Evolutionary conservation across 2,113 vertebrate species (phyloP), one percentile per base, ranked within the genome.

Genomic region (Caranx melampygus): DNA sequence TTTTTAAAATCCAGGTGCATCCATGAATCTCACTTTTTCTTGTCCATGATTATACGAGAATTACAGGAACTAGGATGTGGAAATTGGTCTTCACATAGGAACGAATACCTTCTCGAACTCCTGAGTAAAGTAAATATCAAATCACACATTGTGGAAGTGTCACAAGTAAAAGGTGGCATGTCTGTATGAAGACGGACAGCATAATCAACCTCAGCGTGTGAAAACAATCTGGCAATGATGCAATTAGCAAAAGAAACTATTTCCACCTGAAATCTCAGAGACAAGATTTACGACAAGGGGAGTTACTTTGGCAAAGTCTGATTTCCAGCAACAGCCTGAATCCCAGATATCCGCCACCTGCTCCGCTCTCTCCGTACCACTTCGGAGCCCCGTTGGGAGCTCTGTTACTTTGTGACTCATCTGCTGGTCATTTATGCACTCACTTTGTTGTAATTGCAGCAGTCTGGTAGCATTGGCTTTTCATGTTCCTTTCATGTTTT

Each of bases 401-500:
- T 62, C 26, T 47, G 33, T 73, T 62, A 63, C 81, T 89, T 83
- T 84, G 81, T 93, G 91, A 93, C 86, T 94, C 94, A 93, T 90
- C 85, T 90, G 86, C 87, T 71, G 88, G 79, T 92, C 89, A 86
- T 94, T 93, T 91, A 72, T 83, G 70, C 57, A 54, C 62, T 90
- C 62, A 75, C 81, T 91, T 80, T 79, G 79, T 86, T 88, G 80
- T 93, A 92, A 91, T 91, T 89, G 87, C 88, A 79, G 81, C 89
- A 88, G 85, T 91, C 90, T 93, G 92, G 88, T 91, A 90, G 89
- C 83, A 52, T 49, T 78, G 51, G 61, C 47, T 84, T 89, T 92
- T 86, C 71, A 79, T 90, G 87, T 89, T 79, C 60, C 88, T 93
- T 93, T 94, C 82, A 92, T 93, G 92, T 91, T 89, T 84, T 81